Evolutionary conservation across 2,113 vertebrate genomes (phyloP).

Genomic region (Capricornis sumatraensis): DNA sequence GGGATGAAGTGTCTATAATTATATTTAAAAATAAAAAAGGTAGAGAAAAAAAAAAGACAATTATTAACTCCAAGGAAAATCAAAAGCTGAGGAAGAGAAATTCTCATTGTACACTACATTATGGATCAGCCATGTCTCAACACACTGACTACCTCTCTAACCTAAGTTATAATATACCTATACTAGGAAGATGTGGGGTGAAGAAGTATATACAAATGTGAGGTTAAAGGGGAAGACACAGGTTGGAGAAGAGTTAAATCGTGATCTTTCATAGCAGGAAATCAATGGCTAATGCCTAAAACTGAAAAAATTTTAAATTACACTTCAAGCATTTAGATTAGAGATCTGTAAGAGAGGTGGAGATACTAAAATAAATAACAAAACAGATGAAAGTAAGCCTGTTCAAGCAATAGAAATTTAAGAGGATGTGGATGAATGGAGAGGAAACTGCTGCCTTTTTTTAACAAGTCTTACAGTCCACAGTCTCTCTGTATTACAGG

Average conservation of each 20-base stretch:
- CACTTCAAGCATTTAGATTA: background rate
- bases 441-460: background rate
- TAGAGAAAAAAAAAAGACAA: background rate
- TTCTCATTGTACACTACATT: background rate
- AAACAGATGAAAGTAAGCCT: background rate
- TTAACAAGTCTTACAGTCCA: background rate
- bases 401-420: background rate
- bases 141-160: background rate
- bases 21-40: background rate
- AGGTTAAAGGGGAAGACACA: background rate
- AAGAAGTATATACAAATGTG: background rate
- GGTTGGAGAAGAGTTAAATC: background rate
- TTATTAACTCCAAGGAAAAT: background rate
- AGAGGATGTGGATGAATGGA: background rate
- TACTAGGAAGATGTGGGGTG: background rate
- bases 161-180: background rate
- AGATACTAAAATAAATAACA: slow-evolving; percentile 9
- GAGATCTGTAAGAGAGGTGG: background rate
- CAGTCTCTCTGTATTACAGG: background rate
- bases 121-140: background rate
- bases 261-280: background rate
- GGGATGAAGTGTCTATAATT: background rate
- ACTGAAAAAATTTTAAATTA: background rate
- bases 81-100: background rate
- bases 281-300: background rate